Evolutionary conservation across 2,113 vertebrate genomes (phyloP), one percentile per base, ranked within the genome.

Genomic region (Lonchura striata): DNA sequence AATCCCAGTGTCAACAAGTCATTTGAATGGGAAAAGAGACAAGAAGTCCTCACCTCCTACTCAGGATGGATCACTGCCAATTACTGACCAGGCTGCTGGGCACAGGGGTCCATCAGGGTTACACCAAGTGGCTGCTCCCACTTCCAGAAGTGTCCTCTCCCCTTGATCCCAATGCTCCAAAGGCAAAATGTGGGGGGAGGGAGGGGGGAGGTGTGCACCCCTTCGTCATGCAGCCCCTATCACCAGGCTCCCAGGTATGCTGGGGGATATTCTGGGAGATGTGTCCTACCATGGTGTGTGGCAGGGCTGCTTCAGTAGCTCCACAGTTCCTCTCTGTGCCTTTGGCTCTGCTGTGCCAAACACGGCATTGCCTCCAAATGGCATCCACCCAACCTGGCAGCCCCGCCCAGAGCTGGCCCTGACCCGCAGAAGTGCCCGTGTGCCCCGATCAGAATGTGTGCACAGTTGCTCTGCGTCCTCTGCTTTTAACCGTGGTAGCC

Each of bases 151-250:
- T 1, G 15, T 63, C 24, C 11, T 63, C 39, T 63, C 33, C 2
- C 2, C 52, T 64, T 60, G 42, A 57, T 16, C 8, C 10, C 35
- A 75, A 20, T 68, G 11, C 19, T 75, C 2, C 2, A 47, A 86
- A 82, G 77, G 49, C 11, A 69, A 44, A 69, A 21, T 20, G 31
- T 25, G 14, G 7, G 11, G 5, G 9, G 24, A 60, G 7, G 12
- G 10, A 81, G 10, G 9, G 4, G 6, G 6, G n/a, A n/a, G 6
- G 4, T 1, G 1, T 20, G 19, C 13, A 6, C 8, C 22, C 10
- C 7, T 44, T 56, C 53, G 18, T 12, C 50, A 31, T 21, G 21
- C 59, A 76, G 53, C 14, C 21, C 28, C 25, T 72, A 25, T 76
- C 49, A 25, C 15, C 49, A 57, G 41, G 57, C 41, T 79, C 44